Evolutionary conservation across 2,113 vertebrate genomes (phyloP).

Genomic region (Oostethus manadensis): DNA sequence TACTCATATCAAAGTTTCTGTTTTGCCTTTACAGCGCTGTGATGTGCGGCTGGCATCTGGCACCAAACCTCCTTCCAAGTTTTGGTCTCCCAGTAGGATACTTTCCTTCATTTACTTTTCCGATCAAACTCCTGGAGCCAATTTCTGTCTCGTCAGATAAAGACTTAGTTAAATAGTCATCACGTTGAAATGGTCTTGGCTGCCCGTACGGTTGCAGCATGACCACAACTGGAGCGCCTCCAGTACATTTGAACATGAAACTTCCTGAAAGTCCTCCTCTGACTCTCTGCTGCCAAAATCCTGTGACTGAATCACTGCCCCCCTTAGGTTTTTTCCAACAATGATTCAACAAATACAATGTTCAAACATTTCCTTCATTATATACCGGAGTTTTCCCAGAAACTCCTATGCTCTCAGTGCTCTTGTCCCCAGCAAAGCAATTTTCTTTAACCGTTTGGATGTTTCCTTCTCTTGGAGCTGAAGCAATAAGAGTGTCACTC

Average conservation of each 20-base stretch:
- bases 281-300: too few species aligned
- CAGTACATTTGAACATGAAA: too few species aligned
- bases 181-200: not conserved
- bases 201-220: too few species aligned
- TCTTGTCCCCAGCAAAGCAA: not conserved
- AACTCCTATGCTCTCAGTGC: not conserved
- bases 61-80: constrained; percentile 4
- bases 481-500: not conserved
- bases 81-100: not conserved
- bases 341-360: too few species aligned
- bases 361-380: too few species aligned
- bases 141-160: not conserved
- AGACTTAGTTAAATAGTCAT: not conserved
- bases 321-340: too few species aligned
- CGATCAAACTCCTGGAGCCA: not conserved
- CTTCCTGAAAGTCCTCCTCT: too few species aligned
- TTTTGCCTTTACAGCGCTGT: not conserved
- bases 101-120: constrained; percentile 1
- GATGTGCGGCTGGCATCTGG: not conserved
- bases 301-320: too few species aligned
- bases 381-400: not conserved
- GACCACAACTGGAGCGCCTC: too few species aligned
- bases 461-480: not conserved
- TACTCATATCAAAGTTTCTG: not conserved
- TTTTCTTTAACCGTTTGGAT: constrained; percentile 10